Percentiles rank a stretch among this genome's conserved stretches.
These are phyloP conservation scores for Melipona quadrifasciata DNA, from an alignment of 1,140 invertebrate species.

Conservation along the genomic window DNA sequence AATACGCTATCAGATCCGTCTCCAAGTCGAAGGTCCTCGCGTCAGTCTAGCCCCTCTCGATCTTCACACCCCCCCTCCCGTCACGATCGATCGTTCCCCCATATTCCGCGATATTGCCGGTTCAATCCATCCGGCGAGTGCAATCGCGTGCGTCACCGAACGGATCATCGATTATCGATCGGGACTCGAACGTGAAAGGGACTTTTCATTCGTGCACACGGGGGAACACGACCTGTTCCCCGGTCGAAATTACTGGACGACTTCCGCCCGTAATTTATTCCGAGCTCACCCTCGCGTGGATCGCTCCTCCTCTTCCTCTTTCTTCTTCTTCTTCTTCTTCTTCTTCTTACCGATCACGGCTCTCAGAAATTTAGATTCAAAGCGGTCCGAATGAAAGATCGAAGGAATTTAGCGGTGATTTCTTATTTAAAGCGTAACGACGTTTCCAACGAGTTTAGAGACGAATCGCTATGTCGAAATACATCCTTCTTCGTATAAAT, in stretches of 20 bases:
- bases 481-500: too few relatives aligned
- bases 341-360: too few relatives aligned
- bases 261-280: conserved; percentile 21
- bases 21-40: conserved; percentile 27
- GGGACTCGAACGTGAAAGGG: not conserved
- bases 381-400: not conserved
- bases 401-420: not conserved
- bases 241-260: not conserved
- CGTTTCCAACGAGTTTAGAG: not conserved
- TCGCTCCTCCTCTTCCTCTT: not conserved
- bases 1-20: conserved; percentile 41
- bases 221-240: not conserved
- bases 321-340: too few relatives aligned
- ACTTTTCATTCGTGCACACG: not conserved
- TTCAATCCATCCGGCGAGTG: conserved; percentile 16
- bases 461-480: too few relatives aligned
- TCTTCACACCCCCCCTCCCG: not conserved
- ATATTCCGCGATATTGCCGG: conserved; percentile 27
- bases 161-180: conserved; percentile 44
- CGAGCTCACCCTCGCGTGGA: not conserved
- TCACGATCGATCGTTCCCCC: conserved; percentile 6
- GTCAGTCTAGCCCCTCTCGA: not conserved
- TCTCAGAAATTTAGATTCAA: not conserved
- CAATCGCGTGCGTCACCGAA: not conserved
- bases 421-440: not conserved